Percentiles rank a stretch among this genome's conserved stretches.
phyloP scores from a whole-genome alignment of 2,888 invertebrate species.

The Spisula solida region DNA sequence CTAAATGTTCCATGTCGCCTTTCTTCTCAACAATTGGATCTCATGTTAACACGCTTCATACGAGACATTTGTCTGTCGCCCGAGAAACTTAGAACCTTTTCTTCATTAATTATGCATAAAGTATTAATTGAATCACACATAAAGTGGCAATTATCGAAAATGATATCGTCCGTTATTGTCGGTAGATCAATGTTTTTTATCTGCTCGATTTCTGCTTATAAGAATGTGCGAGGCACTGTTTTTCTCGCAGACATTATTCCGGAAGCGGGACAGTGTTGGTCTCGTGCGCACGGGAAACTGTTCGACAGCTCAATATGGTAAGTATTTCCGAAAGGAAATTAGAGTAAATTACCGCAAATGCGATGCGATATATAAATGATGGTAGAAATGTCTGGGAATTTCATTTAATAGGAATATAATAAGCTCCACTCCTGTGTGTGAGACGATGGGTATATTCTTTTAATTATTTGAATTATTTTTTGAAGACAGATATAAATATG shows the following conservation, averaged over 20 bases:
- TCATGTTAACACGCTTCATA: neutral
- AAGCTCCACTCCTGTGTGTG: neutral
- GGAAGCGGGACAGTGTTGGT: conserved; percentile 39
- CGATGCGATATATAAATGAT: neutral
- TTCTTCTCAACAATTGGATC: neutral
- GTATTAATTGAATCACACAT: conserved; percentile 64
- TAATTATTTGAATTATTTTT: neutral
- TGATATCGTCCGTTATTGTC: conserved; percentile 42
- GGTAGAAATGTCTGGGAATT: neutral
- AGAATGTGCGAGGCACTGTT: neutral
- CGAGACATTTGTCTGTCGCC: conserved; percentile 35
- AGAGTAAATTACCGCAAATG: conserved; percentile 1
- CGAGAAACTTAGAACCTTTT: conserved; percentile 46
- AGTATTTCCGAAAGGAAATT: conserved; percentile 61
- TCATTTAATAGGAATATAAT: neutral
- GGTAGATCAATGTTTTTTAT: conserved; percentile 47
- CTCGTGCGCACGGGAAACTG: conserved; percentile 29
- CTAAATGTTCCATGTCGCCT: neutral
- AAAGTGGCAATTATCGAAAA: conserved; percentile 47
- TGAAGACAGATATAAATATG: neutral
- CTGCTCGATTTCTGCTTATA: conserved; percentile 41
- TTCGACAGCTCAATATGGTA: conserved; percentile 45
- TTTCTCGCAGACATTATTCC: conserved; percentile 28
- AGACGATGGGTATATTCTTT: neutral
- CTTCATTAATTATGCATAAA: conserved; percentile 66